Conservation (phyloP, 2,888 invertebrate species). For the Argyresthia goedartella region DNA sequence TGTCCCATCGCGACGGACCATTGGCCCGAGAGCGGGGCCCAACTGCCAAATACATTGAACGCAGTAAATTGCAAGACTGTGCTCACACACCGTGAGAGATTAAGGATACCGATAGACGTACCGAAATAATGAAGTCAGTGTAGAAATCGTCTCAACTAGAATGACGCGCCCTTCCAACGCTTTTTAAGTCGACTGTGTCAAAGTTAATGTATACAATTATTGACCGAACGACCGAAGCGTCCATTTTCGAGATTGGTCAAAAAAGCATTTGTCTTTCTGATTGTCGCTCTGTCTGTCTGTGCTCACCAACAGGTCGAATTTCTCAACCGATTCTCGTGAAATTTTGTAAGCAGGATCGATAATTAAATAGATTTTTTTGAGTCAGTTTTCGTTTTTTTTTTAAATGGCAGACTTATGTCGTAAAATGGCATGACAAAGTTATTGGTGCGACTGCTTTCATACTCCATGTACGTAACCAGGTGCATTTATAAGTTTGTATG, state of each 20-base stretch:
- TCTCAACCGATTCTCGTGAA: too few relatives aligned
- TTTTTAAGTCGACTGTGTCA: not conserved
- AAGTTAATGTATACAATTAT: not conserved
- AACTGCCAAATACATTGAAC: constrained; percentile 6
- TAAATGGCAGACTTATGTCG: too few relatives aligned
- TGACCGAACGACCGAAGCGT: not conserved
- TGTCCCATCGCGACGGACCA: not conserved
- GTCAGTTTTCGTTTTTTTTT: too few relatives aligned
- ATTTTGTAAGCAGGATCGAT: too few relatives aligned
- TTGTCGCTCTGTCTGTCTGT: not conserved
- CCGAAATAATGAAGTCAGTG: not conserved
- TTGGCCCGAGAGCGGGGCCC: not conserved
- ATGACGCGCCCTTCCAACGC: too few relatives aligned
- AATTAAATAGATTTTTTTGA: too few relatives aligned
- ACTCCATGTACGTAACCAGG: too few relatives aligned
- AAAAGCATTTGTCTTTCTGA: not conserved
- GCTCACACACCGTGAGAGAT: constrained; percentile 6
- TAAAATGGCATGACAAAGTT: too few relatives aligned
- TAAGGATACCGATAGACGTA: constrained; percentile 6
- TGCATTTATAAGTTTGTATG: too few relatives aligned
- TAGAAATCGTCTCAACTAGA: too few relatives aligned
- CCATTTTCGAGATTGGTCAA: too few relatives aligned
- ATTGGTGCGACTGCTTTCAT: too few relatives aligned
- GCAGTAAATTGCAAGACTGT: constrained; percentile 4
- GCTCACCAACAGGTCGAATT: not conserved